Evolutionary conservation across 2,797 vertebrate genomes (phyloP), one percentile per base, ranked within the genome.

Genomic region (Poeciliopsis infans): DNA sequence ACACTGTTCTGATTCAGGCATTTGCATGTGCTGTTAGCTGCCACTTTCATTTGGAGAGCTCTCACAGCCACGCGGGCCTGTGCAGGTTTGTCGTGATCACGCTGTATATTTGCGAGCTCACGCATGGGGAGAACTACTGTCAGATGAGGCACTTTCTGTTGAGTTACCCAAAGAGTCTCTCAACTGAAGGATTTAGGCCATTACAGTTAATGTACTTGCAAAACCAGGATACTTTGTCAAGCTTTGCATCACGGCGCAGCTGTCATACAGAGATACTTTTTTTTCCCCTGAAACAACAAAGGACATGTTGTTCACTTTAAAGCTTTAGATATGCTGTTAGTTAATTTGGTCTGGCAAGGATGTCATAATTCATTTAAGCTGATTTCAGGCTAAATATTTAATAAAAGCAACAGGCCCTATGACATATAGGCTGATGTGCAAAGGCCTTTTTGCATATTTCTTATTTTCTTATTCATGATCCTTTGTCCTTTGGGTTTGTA

Each of bases 131-230:
- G 77, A 81, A 80, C 61, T 31, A 72, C 61, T 73, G 25, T 74
- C 70, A 51, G 64, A 81, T 86, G 72, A 75, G 73, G 78, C 86
- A 82, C 80, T 89, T 85, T 82, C 72, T 76, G 75, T 86, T 75
- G 73, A 90, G 83, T 87, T 87, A 78, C 71, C 71, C 80, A 85
- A 77, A 91, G 79, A 87, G 84, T 75, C 80, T 88, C 80, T 91
- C 71, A 82, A 73, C 45, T 43, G 83, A 86, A 84, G 79, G 80
- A 79, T 90, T 90, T 84, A 6, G 41, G 68, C 68, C 13, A 84
- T 75, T 83, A 59, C 76, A 46, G 53, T 83, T 72, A 87, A 85
- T 81, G 75, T 55, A 78, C 71, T 53, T 71, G 31, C 39, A 79
- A 43, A 72, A 45, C 79, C 77, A 73, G 61, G 33, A 8, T 70